Conservation (phyloP, 1,140 invertebrate species). For the Drosophila triauraria region DNA sequence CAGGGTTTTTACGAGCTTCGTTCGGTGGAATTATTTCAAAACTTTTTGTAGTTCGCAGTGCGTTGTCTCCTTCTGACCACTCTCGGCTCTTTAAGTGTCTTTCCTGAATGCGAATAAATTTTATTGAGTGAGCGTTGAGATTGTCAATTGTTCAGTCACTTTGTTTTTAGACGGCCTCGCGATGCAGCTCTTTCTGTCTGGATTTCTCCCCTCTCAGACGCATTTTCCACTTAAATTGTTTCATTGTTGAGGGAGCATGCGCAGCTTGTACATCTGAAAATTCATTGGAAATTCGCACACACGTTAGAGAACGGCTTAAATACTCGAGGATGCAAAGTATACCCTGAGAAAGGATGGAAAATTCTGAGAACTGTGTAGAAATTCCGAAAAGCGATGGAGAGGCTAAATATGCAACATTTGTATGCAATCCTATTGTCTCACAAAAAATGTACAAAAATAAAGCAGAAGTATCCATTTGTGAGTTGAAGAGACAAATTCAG, state of each 20-base stretch:
- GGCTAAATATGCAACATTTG: slow-evolving; percentile 31
- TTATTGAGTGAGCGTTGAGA: slow-evolving; percentile 37
- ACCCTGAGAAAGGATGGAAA: not conserved
- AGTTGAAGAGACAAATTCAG: slow-evolving; percentile 13
- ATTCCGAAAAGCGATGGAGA: not conserved
- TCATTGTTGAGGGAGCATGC: slow-evolving; percentile 25
- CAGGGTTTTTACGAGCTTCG: not conserved
- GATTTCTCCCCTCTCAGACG: not conserved
- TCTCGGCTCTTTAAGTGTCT: not conserved
- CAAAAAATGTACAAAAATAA: slow-evolving; percentile 4
- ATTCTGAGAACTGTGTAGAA: not conserved
- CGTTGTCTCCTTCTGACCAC: not conserved
- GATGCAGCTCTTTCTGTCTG: too few species aligned
- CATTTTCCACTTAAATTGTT: slow-evolving; percentile 27
- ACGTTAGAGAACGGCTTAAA: slow-evolving; percentile 5
- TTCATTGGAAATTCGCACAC: slow-evolving; percentile 4
- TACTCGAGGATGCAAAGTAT: slow-evolving; percentile 1
- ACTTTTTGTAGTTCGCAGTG: not conserved
- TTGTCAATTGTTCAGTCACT: slow-evolving; percentile 40
- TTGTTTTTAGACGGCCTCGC: slow-evolving; percentile 26
- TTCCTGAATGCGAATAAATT: slow-evolving; percentile 35
- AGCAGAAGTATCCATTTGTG: slow-evolving; percentile 33
- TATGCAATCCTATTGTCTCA: slow-evolving; percentile 36
- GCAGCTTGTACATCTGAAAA: slow-evolving; percentile 31
- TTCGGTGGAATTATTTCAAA: not conserved